Conservation (phyloP, 2,113 vertebrate species). For the Lampris megalopsis region DNA sequence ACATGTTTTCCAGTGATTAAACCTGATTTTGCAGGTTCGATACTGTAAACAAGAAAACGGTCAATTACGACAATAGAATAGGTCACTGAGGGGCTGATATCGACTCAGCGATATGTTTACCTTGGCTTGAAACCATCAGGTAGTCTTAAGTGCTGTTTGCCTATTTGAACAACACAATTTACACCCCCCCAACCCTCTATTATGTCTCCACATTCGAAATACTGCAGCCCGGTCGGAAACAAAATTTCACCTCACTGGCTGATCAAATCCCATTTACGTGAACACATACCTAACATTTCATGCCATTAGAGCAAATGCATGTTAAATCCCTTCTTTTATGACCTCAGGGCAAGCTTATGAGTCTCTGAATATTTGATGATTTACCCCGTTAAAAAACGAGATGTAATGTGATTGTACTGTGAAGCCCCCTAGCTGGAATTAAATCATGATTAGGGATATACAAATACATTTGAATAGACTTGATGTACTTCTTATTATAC, state of each 20-base stretch:
- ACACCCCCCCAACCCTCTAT: background rate
- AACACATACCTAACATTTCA: constrained; percentile 7
- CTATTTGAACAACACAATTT: constrained; percentile 9
- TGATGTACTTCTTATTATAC: too few species aligned
- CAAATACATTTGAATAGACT: too few species aligned
- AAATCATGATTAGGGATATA: too few species aligned
- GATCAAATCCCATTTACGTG: constrained; percentile 28
- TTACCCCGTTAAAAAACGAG: background rate
- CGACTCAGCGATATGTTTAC: background rate
- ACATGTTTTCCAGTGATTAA: constrained; percentile 29
- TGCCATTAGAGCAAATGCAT: constrained; percentile 1
- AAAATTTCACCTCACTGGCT: background rate
- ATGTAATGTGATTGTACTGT: background rate
- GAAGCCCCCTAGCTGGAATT: too few species aligned
- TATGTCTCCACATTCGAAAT: background rate
- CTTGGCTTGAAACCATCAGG: background rate
- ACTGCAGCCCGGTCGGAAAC: background rate
- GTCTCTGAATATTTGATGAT: background rate
- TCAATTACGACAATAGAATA: constrained; percentile 23
- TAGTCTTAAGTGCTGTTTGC: background rate
- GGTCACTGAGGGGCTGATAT: background rate
- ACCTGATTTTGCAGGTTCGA: background rate
- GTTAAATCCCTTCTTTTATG: background rate
- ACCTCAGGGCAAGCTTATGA: background rate
- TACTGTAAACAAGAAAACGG: constrained; percentile 25